Evolutionary conservation across 2,888 invertebrate species (phyloP).

Genomic region (Deilephila porcellus): DNA sequence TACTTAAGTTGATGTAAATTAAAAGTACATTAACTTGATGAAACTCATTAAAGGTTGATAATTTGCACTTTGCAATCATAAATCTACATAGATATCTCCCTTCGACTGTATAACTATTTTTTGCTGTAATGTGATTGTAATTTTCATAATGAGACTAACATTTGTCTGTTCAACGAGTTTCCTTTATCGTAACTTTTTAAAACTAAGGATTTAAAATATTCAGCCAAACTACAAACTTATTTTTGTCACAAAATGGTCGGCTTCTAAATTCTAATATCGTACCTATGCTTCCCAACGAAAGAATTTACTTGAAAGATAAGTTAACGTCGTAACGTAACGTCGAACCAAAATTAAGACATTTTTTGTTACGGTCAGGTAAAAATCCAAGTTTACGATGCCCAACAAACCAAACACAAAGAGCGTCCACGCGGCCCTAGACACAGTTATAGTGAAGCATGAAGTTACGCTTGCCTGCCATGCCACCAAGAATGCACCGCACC

Average conservation of each 20-base stretch:
- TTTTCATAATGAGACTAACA: too few species aligned
- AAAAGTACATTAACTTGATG: constrained; percentile 11
- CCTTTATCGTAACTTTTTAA: too few species aligned
- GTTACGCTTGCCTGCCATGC: constrained; percentile 27
- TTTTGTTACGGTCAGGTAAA: constrained; percentile 3
- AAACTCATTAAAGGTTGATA: neutral
- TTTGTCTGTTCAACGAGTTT: too few species aligned
- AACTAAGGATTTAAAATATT: too few species aligned
- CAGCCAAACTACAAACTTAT: too few species aligned
- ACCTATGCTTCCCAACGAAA: too few species aligned
- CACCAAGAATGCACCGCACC: constrained; percentile 26
- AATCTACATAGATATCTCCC: neutral
- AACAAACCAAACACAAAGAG: neutral
- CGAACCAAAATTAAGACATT: neutral
- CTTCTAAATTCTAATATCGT: too few species aligned
- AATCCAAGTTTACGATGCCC: neutral
- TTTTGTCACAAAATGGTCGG: too few species aligned
- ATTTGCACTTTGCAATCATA: neutral
- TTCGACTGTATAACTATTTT: too few species aligned
- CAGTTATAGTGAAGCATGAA: constrained; percentile 27
- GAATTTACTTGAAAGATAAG: too few species aligned
- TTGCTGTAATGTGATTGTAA: too few species aligned
- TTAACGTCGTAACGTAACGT: too few species aligned
- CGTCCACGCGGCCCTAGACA: constrained; percentile 14
- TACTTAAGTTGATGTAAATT: neutral